Conservation (phyloP, 2,888 invertebrate species). For the Pachliopta kotzebuea region DNA sequence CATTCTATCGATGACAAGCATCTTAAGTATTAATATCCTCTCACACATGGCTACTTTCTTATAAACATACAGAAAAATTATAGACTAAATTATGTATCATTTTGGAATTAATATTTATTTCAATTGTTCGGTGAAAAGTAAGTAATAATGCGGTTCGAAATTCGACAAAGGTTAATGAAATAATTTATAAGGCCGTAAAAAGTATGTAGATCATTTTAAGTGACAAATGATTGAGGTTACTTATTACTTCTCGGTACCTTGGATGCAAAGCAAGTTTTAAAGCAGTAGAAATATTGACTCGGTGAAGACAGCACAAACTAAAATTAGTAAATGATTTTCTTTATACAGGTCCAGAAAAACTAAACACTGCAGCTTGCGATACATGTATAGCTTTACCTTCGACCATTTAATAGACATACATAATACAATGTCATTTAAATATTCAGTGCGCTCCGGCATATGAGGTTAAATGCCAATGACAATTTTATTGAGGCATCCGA, state of each 20-base stretch:
- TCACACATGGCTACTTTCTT: too few species aligned
- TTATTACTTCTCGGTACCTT: too few species aligned
- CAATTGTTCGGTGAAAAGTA: too few species aligned
- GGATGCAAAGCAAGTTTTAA: too few species aligned
- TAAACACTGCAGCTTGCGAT: background rate
- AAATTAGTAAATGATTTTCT: background rate
- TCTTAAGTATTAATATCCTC: background rate
- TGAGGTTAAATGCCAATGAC: slow-evolving; percentile 26
- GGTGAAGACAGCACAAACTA: background rate
- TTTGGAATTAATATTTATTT: too few species aligned
- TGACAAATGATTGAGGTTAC: too few species aligned
- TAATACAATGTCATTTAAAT: slow-evolving; percentile 6
- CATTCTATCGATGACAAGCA: background rate
- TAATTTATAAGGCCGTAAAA: too few species aligned
- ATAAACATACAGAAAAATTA: too few species aligned
- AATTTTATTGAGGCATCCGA: slow-evolving; percentile 20
- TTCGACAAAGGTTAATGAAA: too few species aligned
- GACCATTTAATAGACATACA: background rate
- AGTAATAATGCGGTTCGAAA: too few species aligned
- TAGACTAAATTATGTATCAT: too few species aligned
- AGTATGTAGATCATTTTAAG: too few species aligned
- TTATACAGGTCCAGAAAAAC: background rate
- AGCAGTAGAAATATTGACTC: background rate
- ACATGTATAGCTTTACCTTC: background rate
- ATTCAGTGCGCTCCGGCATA: background rate